A percentile compares a stretch with the other conserved stretches of the same genome.
Evolutionary conservation across 2,113 vertebrate species (phyloP).

Genomic region (Planiliza haematocheilus): DNA sequence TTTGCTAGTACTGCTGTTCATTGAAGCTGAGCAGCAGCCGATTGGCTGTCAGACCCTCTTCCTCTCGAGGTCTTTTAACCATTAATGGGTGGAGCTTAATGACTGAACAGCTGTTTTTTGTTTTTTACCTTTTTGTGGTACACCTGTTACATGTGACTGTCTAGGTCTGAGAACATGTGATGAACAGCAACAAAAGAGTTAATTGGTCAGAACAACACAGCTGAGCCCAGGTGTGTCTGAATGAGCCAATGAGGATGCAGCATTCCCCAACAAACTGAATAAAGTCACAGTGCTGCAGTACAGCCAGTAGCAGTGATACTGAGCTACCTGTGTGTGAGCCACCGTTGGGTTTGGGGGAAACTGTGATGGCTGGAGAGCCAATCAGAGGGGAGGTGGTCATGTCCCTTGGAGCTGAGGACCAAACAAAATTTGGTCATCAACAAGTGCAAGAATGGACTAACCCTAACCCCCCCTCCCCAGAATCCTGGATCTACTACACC

Average conservation of each 20-base stretch:
- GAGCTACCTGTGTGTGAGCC: slow-evolving; percentile 65
- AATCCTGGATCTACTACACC: too few relatives aligned
- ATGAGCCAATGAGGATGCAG: slow-evolving; percentile 37
- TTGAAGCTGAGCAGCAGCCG: too few relatives aligned
- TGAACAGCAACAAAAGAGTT: slow-evolving; percentile 1
- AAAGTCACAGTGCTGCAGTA: slow-evolving; percentile 29
- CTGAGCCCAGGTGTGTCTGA: slow-evolving; percentile 1
- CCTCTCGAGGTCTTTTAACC: too few relatives aligned
- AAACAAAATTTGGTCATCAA: slow-evolving; percentile 65
- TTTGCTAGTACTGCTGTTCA: too few relatives aligned
- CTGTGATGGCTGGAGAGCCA: slow-evolving; percentile 68
- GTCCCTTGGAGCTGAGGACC: slow-evolving; percentile 67
- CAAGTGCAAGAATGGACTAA: neutral
- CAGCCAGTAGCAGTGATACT: neutral
- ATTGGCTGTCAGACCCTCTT: too few relatives aligned
- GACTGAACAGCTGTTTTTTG: too few relatives aligned
- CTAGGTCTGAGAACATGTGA: slow-evolving; percentile 11
- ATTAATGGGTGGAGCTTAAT: too few relatives aligned
- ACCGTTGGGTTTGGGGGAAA: slow-evolving; percentile 56
- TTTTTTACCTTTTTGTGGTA: too few relatives aligned
- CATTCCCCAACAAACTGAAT: slow-evolving; percentile 40
- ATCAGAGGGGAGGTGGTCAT: slow-evolving; percentile 62
- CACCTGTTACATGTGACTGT: too few relatives aligned
- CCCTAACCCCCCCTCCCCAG: neutral
- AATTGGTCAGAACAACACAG: slow-evolving; percentile 6